Evolutionary conservation across 2,888 invertebrate genomes (phyloP), one percentile per base, ranked within the genome.

Genomic region (Cistogaster globosa): DNA sequence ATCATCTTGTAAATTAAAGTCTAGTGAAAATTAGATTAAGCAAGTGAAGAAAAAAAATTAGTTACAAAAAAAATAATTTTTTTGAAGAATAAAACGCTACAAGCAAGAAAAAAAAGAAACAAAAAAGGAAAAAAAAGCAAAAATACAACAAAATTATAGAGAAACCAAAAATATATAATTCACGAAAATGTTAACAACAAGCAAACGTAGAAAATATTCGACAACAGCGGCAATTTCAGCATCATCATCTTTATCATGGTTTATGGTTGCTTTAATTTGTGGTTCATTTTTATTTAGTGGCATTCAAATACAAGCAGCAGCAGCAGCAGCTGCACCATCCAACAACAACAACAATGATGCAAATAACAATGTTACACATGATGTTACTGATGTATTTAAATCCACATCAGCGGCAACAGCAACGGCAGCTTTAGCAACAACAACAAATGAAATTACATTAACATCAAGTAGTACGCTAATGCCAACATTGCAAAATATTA

Each of bases 251-350:
- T 60, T 65, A 58, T 45, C 72, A 68, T 83, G 83, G 67, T 45
- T 83, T 72, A 74, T 81, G 83, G 80, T 88, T 89, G 87, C 88
- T 75, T 88, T 87, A 84, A 87, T 91, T 87, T 90, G 89, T 88
- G 91, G 88, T 88, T 88, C 90, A 88, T 87, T 91, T 88, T 87
- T 91, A 88, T 78, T 57, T 58, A 51, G 82, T 89, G 89, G 88
- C 88, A 89, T 89, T 90, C 88, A 90, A 90, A 89, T 89, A 86
- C 89, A 89, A 87, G 89, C 88, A 75, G 89, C 89, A 83, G 89
- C 89, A 87, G 90, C 89, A 87, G 90, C 89, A n/a, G n/a, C n/a
- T n/a, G n/a, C n/a, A n/a, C n/a, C n/a, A n/a, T n/a, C n/a, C n/a
- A n/a, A n/a, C 87, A 88, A 79, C 83, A 85, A 86, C 86, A 63